phyloP scores from a whole-genome alignment of 2,113 vertebrate species.

The Chloropsis cyanopogon region DNA sequence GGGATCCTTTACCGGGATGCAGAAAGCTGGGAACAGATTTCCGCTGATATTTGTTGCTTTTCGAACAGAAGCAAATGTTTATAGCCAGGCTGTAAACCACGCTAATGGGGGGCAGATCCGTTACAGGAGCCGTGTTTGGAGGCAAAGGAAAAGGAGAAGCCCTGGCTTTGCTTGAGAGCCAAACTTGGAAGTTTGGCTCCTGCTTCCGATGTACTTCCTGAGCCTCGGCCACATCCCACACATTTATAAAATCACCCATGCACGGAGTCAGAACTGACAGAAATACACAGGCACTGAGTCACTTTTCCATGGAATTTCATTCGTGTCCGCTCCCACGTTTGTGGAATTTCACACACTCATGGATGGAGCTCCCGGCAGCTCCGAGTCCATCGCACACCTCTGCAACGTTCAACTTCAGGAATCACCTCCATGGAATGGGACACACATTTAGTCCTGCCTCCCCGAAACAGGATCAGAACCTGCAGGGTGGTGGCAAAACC shows the following conservation, averaged over 20 bases:
- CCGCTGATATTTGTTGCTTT: conserved; percentile 39
- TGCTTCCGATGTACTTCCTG: fast-evolving
- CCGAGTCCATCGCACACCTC: fast-evolving
- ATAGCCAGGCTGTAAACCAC: conserved; percentile 36
- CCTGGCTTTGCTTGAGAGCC: neutral
- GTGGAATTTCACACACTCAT: neutral
- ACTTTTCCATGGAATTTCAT: neutral
- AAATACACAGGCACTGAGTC: neutral
- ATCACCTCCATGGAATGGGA: fast-evolving
- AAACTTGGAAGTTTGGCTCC: neutral
- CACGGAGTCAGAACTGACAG: neutral
- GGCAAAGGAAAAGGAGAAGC: neutral
- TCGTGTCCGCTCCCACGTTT: neutral
- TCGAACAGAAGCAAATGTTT: conserved; percentile 62
- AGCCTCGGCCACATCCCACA: neutral
- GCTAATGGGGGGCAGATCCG: conserved; percentile 21
- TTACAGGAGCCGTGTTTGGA: neutral
- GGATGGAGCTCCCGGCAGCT: neutral
- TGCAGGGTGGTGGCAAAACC: neutral
- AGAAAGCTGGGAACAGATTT: conserved; percentile 21
- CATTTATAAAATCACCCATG: neutral
- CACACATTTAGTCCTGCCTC: fast-evolving
- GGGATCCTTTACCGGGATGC: neutral
- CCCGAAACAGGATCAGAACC: neutral
- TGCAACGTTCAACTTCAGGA: fast-evolving